phyloP scores from a whole-genome alignment of 2,113 vertebrate species.

The Albula glossodonta region DNA sequence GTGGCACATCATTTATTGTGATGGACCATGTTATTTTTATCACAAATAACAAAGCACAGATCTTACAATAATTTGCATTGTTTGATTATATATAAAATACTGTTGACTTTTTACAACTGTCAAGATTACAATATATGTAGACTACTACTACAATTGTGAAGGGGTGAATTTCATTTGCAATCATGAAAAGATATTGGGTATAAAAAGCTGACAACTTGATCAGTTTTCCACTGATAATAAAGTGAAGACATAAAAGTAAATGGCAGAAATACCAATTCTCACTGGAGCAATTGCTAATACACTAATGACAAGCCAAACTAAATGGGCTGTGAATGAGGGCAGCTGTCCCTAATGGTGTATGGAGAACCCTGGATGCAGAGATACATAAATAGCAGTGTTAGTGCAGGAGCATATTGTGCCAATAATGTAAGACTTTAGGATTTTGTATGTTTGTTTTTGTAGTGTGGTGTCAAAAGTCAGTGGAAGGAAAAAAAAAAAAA shows the following conservation, averaged over 20 bases:
- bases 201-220: slow-evolving; percentile 1
- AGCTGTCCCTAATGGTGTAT: slow-evolving; percentile 22
- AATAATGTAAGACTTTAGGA: neutral
- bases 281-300: slow-evolving; percentile 33
- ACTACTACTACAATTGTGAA: neutral
- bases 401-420: neutral
- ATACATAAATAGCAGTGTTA: slow-evolving; percentile 10
- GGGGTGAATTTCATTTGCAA: neutral
- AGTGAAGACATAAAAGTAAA: slow-evolving; percentile 23
- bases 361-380: slow-evolving; percentile 1
- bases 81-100: neutral
- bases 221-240: slow-evolving; percentile 6
- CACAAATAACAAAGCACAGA: too few species aligned
- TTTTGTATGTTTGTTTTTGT: neutral
- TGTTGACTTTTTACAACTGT: neutral
- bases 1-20: too few species aligned
- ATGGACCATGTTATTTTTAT: too few species aligned
- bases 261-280: slow-evolving; percentile 13
- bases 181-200: neutral
- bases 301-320: slow-evolving; percentile 31
- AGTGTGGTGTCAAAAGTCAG: neutral
- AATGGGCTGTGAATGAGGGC: slow-evolving; percentile 37
- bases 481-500: slow-evolving; percentile 7
- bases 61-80: too few species aligned
- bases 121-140: neutral